Conservation (phyloP, 2,113 vertebrate genomes). For the Corvus cornix region DNA sequence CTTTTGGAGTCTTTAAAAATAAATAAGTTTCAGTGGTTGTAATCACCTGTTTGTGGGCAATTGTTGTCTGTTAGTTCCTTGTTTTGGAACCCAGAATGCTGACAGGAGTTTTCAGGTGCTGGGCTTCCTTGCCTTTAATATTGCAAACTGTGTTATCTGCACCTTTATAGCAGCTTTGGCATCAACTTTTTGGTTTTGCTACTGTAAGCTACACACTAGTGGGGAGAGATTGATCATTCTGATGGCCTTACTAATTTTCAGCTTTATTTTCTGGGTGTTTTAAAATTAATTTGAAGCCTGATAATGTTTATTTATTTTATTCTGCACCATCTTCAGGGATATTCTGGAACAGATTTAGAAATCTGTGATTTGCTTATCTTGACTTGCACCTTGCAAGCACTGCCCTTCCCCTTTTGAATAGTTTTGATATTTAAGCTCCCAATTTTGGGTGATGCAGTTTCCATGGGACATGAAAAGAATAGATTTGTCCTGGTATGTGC, state of each 20-base stretch:
- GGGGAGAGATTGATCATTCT: background rate
- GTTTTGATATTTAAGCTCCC: background rate
- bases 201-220: background rate
- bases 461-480: background rate
- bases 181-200: background rate
- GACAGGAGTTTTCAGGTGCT: background rate
- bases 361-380: background rate
- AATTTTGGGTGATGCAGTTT: background rate
- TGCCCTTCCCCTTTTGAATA: background rate
- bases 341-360: background rate
- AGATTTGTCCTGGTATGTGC: background rate
- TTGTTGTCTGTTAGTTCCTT: background rate
- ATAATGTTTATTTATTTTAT: background rate
- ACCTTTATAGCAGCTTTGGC: background rate
- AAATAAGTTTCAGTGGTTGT: no score
- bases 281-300: background rate
- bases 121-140: background rate
- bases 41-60: background rate
- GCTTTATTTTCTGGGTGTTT: background rate
- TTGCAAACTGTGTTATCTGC: background rate
- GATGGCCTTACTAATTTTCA: background rate
- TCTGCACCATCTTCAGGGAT: background rate
- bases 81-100: background rate
- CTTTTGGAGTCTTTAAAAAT: background rate
- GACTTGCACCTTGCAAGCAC: background rate